phyloP scores from a whole-genome alignment of 1,140 invertebrate species.

The Hirudo medicinalis region DNA sequence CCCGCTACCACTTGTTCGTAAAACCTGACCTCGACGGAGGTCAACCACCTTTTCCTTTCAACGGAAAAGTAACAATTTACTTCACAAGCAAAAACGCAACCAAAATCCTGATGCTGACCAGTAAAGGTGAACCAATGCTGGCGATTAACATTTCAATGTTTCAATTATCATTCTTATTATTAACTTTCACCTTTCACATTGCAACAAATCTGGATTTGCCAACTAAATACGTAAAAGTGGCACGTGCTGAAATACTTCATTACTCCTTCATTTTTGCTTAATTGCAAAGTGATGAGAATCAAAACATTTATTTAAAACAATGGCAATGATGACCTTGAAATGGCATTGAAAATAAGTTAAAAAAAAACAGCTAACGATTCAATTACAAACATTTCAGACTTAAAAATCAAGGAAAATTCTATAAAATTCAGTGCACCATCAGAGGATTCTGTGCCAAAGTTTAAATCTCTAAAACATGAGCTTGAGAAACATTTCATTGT shows the following conservation, averaged over 20 bases:
- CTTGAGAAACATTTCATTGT: not conserved
- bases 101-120: not conserved
- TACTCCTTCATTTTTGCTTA: not conserved
- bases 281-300: not conserved
- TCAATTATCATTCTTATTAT: not conserved
- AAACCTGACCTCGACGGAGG: not conserved
- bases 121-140: not conserved
- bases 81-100: not conserved
- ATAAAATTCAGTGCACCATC: not conserved
- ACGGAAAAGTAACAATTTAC: not conserved
- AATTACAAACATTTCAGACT: not conserved
- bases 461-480: not conserved
- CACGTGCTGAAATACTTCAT: not conserved
- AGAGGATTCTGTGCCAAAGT: not conserved
- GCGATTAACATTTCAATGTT: not conserved
- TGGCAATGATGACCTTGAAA: not conserved
- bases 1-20: constrained; percentile 13
- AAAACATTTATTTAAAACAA: too few species aligned
- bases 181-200: not conserved
- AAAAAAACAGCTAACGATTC: not conserved
- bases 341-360: not conserved
- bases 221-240: too few species aligned
- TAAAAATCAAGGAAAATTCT: not conserved
- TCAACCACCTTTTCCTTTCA: not conserved
- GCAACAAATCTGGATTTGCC: too few species aligned